Evolutionary conservation across 2,888 invertebrate genomes (phyloP), one percentile per base, ranked within the genome.

Genomic region (Buathra laborator): DNA sequence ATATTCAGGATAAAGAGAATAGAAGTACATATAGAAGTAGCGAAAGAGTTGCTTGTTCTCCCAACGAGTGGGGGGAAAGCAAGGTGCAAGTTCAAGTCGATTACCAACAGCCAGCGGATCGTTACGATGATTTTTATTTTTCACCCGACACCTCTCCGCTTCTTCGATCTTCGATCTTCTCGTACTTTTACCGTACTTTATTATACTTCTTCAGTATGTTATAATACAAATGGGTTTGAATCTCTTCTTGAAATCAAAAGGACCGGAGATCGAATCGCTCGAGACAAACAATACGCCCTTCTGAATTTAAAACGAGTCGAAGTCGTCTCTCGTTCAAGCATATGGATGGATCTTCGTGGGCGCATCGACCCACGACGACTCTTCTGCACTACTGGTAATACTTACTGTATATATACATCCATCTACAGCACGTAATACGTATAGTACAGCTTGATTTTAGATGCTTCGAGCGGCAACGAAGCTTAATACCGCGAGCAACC

Each of bases 11-110:
- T 12, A 48, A 14, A 3, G 14, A 48, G 14, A 48, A 48, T 48
- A 48, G 46, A 14, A 48, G 46, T 48, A 14, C 10, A 48, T 16
- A 56, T 4, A 24, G 3, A 56, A 56, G 56, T 56, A 56, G 56
- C 24, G 56, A 19, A 24, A 56, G 56, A 24, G 19, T 48, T 14
- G 19, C 9, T 24, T 24, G 24, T 24, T 56, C 4, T 56, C 19
- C 19, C 2, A 12, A 4, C 19, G 10, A 12, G 84, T 84, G 10
- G 53, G 53, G 53, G 19, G 53, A 12, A 16, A 2, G 53, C 53
- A 88, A 90, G 91, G 90, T 90, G 89, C 92, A 92, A 91, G 91
- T 92, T 92, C 90, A 91, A 89, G 90, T 81, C 90, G 89, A 93
- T 92, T 92, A 91, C 86, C 80, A 76, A 19, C 56, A 56, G 75